Percentiles rank a stretch among this genome's conserved stretches.
Evolutionary conservation across 2,797 vertebrate genomes (phyloP).

Genomic region (Zenarchopterus dispar): DNA sequence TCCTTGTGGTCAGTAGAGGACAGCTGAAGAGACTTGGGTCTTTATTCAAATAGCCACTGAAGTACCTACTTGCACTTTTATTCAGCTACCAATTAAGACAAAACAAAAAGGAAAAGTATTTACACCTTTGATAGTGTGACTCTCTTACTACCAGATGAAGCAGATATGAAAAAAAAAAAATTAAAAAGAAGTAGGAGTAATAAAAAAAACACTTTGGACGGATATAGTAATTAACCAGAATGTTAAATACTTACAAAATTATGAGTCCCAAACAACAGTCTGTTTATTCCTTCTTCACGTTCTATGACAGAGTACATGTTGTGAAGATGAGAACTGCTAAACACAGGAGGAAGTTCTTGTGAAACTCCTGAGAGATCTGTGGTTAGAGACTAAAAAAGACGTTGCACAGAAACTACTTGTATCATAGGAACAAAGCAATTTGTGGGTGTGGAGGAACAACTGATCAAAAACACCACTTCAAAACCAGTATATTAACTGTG

Average conservation of each 20-base stretch:
- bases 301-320: constrained; percentile 43
- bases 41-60: constrained; percentile 5
- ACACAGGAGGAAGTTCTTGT: constrained; percentile 44
- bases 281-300: constrained; percentile 1
- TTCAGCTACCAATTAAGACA: background rate
- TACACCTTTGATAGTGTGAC: background rate
- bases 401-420: constrained; percentile 26
- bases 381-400: constrained; percentile 35
- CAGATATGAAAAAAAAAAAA: background rate
- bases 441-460: constrained; percentile 53
- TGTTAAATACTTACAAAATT: background rate
- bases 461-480: constrained; percentile 68
- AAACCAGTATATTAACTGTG: constrained; percentile 15
- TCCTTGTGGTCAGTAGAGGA: constrained; percentile 28
- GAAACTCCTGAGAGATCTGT: constrained; percentile 39
- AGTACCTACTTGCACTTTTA: constrained; percentile 19
- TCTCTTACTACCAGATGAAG: background rate
- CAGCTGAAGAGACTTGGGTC: constrained; percentile 30
- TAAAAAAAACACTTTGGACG: no score
- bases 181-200: background rate
- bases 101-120: background rate
- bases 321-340: constrained; percentile 53
- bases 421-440: constrained; percentile 48
- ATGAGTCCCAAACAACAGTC: constrained; percentile 3
- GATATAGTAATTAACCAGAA: background rate